These are phyloP conservation scores for Pseudois nayaur DNA, from an alignment of 2,113 vertebrate species.

Conservation along the genomic window DNA sequence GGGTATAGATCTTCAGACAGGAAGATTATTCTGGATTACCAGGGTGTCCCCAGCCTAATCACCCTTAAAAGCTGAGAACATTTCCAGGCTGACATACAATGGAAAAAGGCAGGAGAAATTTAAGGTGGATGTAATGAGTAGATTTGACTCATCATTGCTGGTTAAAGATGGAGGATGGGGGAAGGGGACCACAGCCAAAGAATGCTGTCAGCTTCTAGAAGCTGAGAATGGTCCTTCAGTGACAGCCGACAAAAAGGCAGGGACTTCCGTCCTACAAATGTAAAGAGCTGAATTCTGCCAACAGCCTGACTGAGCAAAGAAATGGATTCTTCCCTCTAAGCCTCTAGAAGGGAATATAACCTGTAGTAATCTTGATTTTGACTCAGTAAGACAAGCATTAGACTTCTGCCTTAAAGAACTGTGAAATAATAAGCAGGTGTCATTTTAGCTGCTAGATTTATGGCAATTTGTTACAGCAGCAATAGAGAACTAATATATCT, in stretches of 20 bases:
- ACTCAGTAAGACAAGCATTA: background rate
- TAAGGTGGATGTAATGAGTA: background rate
- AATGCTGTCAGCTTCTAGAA: background rate
- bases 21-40: background rate
- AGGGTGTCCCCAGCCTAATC: background rate
- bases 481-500: background rate
- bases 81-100: background rate
- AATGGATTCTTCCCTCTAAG: background rate
- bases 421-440: background rate
- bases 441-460: background rate
- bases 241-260: background rate
- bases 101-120: background rate
- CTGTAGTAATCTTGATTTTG: background rate
- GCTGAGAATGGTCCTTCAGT: background rate
- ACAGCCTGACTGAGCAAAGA: background rate
- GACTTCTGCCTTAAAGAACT: background rate
- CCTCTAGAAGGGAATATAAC: background rate
- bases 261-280: background rate
- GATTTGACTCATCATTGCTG: background rate
- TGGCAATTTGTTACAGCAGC: background rate
- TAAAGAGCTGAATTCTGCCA: background rate
- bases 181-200: background rate
- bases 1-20: background rate
- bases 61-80: background rate
- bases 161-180: background rate